A percentile compares a stretch with the other conserved stretches of the same genome.
Conservation (phyloP, 2,797 vertebrate species). For the Cynodonichthys magdalenae region DNA sequence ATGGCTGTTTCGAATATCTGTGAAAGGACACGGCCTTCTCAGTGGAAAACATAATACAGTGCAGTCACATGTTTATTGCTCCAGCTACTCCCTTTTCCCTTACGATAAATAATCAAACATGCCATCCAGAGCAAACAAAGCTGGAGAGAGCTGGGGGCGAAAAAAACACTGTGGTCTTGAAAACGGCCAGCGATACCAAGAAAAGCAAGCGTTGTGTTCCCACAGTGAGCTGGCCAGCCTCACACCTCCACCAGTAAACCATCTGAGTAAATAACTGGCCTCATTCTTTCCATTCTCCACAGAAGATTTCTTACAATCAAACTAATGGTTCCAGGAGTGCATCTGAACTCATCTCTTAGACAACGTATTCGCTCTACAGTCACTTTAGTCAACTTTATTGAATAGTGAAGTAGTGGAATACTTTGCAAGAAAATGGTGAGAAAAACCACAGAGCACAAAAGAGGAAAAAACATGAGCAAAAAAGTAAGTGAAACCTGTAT, state of each 20-base stretch:
- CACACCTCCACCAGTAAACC: constrained; percentile 95
- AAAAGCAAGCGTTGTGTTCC: constrained; percentile 91
- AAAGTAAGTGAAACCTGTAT: constrained; percentile 47
- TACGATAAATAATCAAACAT: constrained; percentile 98
- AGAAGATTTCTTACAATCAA: constrained; percentile 93
- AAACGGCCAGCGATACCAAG: constrained; percentile 90
- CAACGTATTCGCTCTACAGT: constrained; percentile 14
- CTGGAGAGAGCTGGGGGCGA: constrained; percentile 79
- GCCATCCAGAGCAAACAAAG: constrained; percentile 98
- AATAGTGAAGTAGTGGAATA: constrained; percentile 32
- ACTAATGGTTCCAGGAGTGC: constrained; percentile 88
- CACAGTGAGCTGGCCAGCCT: constrained; percentile 89
- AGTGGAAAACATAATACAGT: constrained; percentile 95
- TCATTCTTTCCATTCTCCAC: constrained; percentile 95
- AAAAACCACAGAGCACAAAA: constrained; percentile 1
- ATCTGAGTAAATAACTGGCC: constrained; percentile 96
- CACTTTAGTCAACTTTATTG: constrained; percentile 35
- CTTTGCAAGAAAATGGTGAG: constrained; percentile 16
- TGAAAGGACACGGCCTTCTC: constrained; percentile 90
- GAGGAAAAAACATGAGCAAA: constrained; percentile 34
- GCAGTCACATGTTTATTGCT: constrained; percentile 95
- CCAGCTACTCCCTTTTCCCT: constrained; percentile 93
- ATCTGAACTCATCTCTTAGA: constrained; percentile 75
- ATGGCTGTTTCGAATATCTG: constrained; percentile 88
- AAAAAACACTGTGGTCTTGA: constrained; percentile 89